These are phyloP conservation scores for Athalia rosae DNA, from an alignment of 2,888 invertebrate species.

Conservation along the genomic window DNA sequence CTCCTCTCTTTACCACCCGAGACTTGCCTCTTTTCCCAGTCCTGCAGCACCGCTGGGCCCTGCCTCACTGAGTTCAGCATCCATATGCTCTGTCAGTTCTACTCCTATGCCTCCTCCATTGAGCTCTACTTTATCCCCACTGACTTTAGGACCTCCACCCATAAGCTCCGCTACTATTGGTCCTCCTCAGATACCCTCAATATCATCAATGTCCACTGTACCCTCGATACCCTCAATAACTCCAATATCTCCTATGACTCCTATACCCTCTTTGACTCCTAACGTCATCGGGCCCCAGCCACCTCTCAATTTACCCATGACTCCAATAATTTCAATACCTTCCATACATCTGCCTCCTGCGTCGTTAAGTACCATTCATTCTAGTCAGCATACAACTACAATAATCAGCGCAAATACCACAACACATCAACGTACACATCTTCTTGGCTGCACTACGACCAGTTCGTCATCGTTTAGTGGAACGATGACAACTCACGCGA, in stretches of 20 bases:
- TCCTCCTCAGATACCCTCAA: conserved; percentile 54
- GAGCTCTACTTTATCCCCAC: conserved; percentile 57
- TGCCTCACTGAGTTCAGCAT: conserved; percentile 59
- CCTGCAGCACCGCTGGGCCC: conserved; percentile 62
- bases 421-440: conserved; percentile 72
- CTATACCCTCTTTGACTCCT: conserved; percentile 59
- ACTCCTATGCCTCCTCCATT: conserved; percentile 62
- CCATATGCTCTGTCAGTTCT: conserved; percentile 64
- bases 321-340: conserved; percentile 65
- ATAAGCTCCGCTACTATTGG: conserved; percentile 63
- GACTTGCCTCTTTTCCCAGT: conserved; percentile 61
- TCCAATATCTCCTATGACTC: conserved; percentile 58
- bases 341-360: conserved; percentile 64
- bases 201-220: conserved; percentile 55
- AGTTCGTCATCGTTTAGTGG: conserved; percentile 73
- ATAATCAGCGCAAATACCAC: conserved; percentile 59
- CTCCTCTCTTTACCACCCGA: conserved; percentile 60
- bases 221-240: conserved; percentile 22
- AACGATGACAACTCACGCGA: conserved; percentile 71
- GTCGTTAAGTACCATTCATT: conserved; percentile 66
- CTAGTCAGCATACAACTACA: conserved; percentile 69
- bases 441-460: conserved; percentile 75
- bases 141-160: conserved; percentile 61
- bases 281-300: conserved; percentile 60
- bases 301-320: conserved; percentile 58